Percentiles rank a stretch among this genome's conserved stretches.
Evolutionary conservation across 1,140 invertebrate species (phyloP).

Genomic region (Pissodes strobi): DNA sequence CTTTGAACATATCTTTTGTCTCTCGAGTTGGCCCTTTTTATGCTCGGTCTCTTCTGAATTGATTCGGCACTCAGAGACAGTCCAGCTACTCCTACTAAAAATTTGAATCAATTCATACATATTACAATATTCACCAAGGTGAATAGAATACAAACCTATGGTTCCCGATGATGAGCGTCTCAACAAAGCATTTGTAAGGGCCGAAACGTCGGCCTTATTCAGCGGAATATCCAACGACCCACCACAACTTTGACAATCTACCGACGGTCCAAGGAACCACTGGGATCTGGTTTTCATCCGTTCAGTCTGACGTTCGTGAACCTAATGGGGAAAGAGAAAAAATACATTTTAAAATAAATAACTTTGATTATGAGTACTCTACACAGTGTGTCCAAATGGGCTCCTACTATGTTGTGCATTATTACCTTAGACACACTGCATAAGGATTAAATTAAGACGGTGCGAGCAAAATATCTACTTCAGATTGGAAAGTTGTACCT

Average conservation of each 20-base stretch:
- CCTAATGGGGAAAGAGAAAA: too few species aligned
- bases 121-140: not conserved
- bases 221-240: conserved; percentile 59
- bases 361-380: too few species aligned
- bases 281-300: conserved; percentile 91
- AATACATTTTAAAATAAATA: too few species aligned
- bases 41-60: conserved; percentile 66
- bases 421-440: too few species aligned
- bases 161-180: conserved; percentile 54
- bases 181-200: conserved; percentile 49
- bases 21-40: conserved; percentile 67
- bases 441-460: too few species aligned
- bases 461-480: too few species aligned
- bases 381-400: not conserved
- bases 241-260: conserved; percentile 60
- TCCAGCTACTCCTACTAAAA: conserved; percentile 61
- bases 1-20: conserved; percentile 70
- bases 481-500: conserved; percentile 71
- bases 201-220: conserved; percentile 60
- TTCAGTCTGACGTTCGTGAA: conserved; percentile 90
- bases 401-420: too few species aligned
- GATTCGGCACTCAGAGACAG: conserved; percentile 72
- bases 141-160: conserved; percentile 48
- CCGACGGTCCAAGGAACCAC: conserved; percentile 86
- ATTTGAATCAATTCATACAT: conserved; percentile 1